phyloP scores from a whole-genome alignment of 2,113 vertebrate genomes.

The Phylloscopus trochiloides region DNA sequence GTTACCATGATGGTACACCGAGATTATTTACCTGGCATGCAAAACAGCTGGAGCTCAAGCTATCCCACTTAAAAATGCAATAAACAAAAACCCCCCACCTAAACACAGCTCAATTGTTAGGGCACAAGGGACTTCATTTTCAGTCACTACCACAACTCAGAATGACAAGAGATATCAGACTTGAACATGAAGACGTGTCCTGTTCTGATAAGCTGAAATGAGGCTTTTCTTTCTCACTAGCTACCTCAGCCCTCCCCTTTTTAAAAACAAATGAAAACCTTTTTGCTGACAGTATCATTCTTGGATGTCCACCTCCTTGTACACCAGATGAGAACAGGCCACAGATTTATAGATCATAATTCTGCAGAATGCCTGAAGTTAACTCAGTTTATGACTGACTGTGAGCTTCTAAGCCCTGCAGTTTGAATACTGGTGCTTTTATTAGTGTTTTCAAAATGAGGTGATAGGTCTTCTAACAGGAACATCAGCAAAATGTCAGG shows the following conservation, averaged over 20 bases:
- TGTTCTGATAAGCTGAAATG: not conserved
- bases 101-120: not conserved
- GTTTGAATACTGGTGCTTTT: not conserved
- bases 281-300: not conserved
- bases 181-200: not conserved
- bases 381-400: not conserved
- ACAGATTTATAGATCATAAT: not conserved
- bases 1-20: not conserved
- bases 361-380: not conserved
- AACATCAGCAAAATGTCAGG: slow-evolving; percentile 6
- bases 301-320: not conserved
- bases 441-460: not conserved
- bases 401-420: not conserved
- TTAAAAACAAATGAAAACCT: not conserved
- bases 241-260: not conserved
- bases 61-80: not conserved
- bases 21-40: not conserved
- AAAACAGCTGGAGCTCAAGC: not conserved
- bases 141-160: not conserved
- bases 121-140: not conserved
- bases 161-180: not conserved
- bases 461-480: slow-evolving; percentile 1
- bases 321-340: not conserved
- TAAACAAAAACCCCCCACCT: fast-evolving
- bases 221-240: not conserved